phyloP scores from a whole-genome alignment of 2,888 invertebrate species.

The Drosophila meridionalis region DNA sequence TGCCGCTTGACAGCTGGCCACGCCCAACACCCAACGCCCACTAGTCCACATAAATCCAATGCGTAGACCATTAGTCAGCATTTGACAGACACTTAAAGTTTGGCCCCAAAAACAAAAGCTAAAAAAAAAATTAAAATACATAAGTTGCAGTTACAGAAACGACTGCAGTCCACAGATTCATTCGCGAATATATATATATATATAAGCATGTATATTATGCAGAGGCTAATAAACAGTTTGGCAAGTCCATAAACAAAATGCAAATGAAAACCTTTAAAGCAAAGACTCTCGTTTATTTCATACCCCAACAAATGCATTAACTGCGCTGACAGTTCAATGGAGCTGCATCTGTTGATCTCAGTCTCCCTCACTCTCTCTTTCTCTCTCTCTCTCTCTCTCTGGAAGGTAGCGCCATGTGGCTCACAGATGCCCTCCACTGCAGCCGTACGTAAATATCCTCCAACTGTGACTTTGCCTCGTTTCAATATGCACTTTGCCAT shows the following conservation, averaged over 20 bases:
- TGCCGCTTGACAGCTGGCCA: slow-evolving; percentile 64
- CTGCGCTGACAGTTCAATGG: slow-evolving; percentile 49
- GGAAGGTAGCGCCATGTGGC: slow-evolving; percentile 69
- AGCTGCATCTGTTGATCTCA: slow-evolving; percentile 25
- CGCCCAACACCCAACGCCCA: slow-evolving; percentile 1
- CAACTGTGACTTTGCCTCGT: slow-evolving; percentile 13
- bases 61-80: slow-evolving; percentile 70
- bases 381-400: background rate
- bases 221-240: slow-evolving; percentile 33
- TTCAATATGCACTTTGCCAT: slow-evolving; percentile 7
- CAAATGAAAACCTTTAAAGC: slow-evolving; percentile 29
- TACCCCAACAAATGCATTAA: slow-evolving; percentile 9
- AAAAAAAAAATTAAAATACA: background rate
- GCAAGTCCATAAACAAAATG: slow-evolving; percentile 33
- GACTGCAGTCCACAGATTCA: slow-evolving; percentile 31
- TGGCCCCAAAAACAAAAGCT: slow-evolving; percentile 12
- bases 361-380: background rate
- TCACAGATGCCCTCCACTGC: slow-evolving; percentile 55
- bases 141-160: background rate
- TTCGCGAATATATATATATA: background rate
- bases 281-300: background rate
- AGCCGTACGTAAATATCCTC: slow-evolving; percentile 21
- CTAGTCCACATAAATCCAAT: slow-evolving; percentile 67
- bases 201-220: slow-evolving; percentile 12
- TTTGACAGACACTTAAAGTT: slow-evolving; percentile 66